Base-by-base conservation (phyloP, 2,113 vertebrate genomes). In the Lontra canadensis region DNA sequence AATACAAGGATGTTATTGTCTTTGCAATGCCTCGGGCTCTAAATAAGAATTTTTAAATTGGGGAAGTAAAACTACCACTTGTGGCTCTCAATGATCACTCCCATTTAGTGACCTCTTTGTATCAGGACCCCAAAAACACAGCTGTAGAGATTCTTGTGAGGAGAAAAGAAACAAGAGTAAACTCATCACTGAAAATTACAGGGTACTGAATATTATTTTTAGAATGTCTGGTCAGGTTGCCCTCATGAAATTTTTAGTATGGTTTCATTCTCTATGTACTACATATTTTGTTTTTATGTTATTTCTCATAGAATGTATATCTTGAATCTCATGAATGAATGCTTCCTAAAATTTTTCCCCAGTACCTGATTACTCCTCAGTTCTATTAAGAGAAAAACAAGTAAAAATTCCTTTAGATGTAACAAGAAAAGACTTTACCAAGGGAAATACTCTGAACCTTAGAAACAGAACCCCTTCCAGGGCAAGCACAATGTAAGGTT, bases 371-470 rank as follows among this genome's bases (percentile, higher is more conserved):
- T 91, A 69, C 12, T 88, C 55, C 36, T 95, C 49, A n/a, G 36
- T 55, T 88, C 76, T 85, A 88, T 20, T 57, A 84, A 83, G 25
- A 76, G 31, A 69, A 96, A 95, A 92, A 31, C 63, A 95, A 44
- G 2, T 67, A 55, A 88, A 63, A 18, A 14, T 1, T 39, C 55
- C n/a, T 69, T 90, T 59, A 67, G 42, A 84, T 67, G 63, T 82
- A 80, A 34, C 25, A 78, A 59, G 26, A 85, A 92, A 92, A 86
- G 76, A 39, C 3, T 80, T 90, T 76, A 69, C 34, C 67, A 74
- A 69, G 12, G 73, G 90, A 93, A 92, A 36, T 39, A 94, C 34
- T 8, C 31, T n/a, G 31, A 71, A 21, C 25, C 26, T 92, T 94
- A 88, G 17, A 93, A 97, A 81, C 31, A 61, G 3, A 81, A 61